These are phyloP conservation scores for Diabrotica balteata DNA, from an alignment of 2,888 invertebrate genomes.

Conservation along the genomic window DNA sequence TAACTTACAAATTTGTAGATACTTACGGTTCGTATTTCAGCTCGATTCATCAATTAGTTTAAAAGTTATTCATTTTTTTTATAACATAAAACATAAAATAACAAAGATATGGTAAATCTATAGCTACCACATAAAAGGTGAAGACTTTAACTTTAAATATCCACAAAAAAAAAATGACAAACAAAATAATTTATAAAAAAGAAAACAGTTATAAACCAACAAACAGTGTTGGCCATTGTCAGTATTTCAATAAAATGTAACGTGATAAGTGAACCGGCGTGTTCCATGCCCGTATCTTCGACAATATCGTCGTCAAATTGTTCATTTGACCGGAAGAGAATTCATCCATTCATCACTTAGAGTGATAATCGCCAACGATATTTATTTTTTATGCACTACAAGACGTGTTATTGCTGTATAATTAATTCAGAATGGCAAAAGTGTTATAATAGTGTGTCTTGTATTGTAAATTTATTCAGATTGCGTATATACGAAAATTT, in stretches of 20 bases:
- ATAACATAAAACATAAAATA: too few species aligned
- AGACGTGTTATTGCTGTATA: neutral
- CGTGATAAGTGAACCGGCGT: neutral
- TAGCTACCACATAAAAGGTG: too few species aligned
- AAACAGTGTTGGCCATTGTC: neutral
- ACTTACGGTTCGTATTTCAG: too few species aligned
- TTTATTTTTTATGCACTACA: neutral
- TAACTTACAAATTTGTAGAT: too few species aligned
- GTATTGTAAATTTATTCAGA: neutral
- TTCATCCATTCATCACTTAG: conserved; percentile 4
- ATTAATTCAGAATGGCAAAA: neutral
- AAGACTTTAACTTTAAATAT: too few species aligned
- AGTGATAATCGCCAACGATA: neutral
- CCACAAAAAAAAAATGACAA: too few species aligned
- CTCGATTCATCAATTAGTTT: too few species aligned
- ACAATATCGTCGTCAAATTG: conserved; percentile 12
- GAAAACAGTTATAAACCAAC: neutral
- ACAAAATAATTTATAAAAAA: too few species aligned
- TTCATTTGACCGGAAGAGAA: conserved; percentile 5
- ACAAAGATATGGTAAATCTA: too few species aligned
- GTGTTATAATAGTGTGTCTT: neutral
- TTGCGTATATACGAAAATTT: too few species aligned
- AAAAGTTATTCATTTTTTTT: too few species aligned
- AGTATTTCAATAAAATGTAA: conserved; percentile 9
- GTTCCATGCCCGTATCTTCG: conserved; percentile 4